These are phyloP conservation scores for Pterois miles DNA, from an alignment of 2,797 vertebrate species.

Conservation along the genomic window DNA sequence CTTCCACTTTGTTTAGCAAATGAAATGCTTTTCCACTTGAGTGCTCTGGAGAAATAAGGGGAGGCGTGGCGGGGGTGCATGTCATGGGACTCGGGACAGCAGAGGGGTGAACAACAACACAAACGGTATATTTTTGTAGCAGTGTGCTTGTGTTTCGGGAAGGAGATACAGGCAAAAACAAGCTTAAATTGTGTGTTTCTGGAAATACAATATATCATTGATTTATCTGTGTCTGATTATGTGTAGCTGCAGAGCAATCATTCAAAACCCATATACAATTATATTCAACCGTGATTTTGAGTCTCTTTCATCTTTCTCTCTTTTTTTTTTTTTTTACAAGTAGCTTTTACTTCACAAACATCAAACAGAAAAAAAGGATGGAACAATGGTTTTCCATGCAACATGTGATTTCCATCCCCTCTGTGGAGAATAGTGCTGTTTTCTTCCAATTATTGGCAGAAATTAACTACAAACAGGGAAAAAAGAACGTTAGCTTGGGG, in stretches of 20 bases:
- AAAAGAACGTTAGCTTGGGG: background rate
- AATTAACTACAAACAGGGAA: background rate
- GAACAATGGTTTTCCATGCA: slow-evolving; percentile 28
- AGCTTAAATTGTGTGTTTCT: background rate
- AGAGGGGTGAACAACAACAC: slow-evolving; percentile 6
- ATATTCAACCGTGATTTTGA: background rate
- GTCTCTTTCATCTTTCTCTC: slow-evolving; percentile 21
- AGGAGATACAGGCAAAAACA: background rate
- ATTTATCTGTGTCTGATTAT: background rate
- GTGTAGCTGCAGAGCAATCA: background rate
- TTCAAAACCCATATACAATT: background rate
- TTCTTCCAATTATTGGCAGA: slow-evolving; percentile 37
- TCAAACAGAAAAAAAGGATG: slow-evolving; percentile 18
- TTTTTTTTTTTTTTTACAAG: background rate
- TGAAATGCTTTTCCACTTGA: slow-evolving; percentile 82
- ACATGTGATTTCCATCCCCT: slow-evolving; percentile 30
- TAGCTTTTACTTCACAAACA: slow-evolving; percentile 17
- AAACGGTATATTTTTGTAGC: background rate
- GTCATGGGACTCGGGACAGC: slow-evolving; percentile 19
- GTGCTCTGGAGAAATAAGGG: slow-evolving; percentile 61
- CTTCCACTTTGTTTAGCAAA: slow-evolving; percentile 84
- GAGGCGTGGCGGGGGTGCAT: slow-evolving; percentile 41
- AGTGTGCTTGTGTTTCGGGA: background rate
- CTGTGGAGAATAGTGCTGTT: background rate
- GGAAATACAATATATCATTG: background rate